A percentile compares a stretch with the other conserved stretches of the same genome.
These are phyloP conservation scores for Anastrepha ludens DNA, from an alignment of 1,140 invertebrate species.

Conservation along the genomic window DNA sequence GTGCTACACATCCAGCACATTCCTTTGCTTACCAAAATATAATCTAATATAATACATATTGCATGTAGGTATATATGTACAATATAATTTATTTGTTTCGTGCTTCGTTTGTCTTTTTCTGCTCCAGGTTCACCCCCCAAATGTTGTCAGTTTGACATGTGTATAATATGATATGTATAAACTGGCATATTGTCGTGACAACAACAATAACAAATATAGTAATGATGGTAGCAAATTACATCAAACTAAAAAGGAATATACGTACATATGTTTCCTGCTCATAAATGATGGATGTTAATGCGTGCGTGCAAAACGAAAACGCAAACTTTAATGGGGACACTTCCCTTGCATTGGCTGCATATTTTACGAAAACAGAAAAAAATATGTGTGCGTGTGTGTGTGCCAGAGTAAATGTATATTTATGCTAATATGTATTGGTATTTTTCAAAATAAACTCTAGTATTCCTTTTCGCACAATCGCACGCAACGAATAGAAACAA, in stretches of 20 bases:
- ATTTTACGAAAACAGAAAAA: neutral
- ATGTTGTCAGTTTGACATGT: no score
- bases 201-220: neutral
- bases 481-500: neutral
- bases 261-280: neutral
- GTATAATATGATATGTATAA: no score
- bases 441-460: neutral
- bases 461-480: neutral
- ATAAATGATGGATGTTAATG: slow-evolving; percentile 31
- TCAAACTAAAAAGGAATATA: neutral
- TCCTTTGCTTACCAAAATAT: no score
- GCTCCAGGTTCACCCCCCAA: no score
- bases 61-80: no score
- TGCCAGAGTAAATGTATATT: neutral
- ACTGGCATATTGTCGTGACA: no score
- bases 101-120: no score
- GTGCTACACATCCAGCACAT: no score
- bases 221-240: neutral
- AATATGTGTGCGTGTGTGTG: neutral
- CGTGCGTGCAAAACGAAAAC: slow-evolving; percentile 25
- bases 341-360: neutral
- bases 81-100: no score
- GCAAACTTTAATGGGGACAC: neutral
- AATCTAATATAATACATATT: no score
- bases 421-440: neutral